These are phyloP conservation scores for Trichonephila clavata DNA, from an alignment of 1,140 invertebrate species.

Conservation along the genomic window DNA sequence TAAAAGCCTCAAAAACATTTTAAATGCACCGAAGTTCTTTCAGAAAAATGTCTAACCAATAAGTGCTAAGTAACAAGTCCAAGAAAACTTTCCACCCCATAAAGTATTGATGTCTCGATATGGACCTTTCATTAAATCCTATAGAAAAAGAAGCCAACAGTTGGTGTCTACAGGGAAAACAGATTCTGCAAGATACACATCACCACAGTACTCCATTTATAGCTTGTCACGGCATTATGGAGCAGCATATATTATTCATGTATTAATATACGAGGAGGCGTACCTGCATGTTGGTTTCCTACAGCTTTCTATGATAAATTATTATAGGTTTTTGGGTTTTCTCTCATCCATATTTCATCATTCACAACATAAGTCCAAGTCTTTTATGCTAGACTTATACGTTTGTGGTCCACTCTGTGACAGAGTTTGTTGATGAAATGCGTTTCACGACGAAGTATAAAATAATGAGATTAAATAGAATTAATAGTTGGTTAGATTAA, in stretches of 20 bases:
- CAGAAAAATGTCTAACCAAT: background rate
- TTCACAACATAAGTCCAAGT: background rate
- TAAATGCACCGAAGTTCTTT: background rate
- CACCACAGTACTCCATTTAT: conserved; percentile 46
- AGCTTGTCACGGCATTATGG: conserved; percentile 47
- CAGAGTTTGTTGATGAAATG: background rate
- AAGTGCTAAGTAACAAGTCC: background rate
- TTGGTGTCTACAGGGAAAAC: conserved; percentile 29
- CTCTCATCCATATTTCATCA: conserved; percentile 57
- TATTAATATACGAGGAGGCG: conserved; percentile 55
- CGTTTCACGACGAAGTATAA: background rate
- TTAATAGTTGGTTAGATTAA: conserved; percentile 1
- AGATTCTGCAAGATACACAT: conserved; percentile 41
- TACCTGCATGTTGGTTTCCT: conserved; percentile 35
- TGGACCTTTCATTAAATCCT: background rate
- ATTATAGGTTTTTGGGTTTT: conserved; percentile 42
- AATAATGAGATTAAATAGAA: background rate
- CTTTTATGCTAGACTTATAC: background rate
- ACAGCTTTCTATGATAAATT: conserved; percentile 1
- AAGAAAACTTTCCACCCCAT: background rate
- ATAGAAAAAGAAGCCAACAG: background rate
- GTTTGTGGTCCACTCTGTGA: background rate
- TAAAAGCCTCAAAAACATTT: background rate
- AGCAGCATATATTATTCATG: conserved; percentile 19
- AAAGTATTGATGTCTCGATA: background rate